Evolutionary conservation across 2,888 invertebrate species (phyloP), one percentile per base, ranked within the genome.

Genomic region (Thymelicus sylvestris): DNA sequence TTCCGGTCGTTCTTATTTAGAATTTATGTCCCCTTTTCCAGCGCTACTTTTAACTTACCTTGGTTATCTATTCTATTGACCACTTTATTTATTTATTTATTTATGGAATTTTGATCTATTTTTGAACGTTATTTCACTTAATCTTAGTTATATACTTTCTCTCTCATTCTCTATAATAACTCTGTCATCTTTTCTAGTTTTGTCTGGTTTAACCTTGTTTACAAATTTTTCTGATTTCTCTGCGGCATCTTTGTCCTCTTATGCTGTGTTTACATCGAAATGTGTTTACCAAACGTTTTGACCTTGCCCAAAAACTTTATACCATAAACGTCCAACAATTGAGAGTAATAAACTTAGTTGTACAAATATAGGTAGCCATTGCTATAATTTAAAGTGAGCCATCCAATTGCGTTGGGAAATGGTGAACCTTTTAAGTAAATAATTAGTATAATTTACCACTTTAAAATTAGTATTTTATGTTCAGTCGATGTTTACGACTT

Each of bases 261-360:
- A 83, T 79, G 78, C 78, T 80, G 75, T 7, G 74, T 85, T 79
- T 85, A 84, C 81, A 79, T 79, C 79, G 78, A 81, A 87, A 83
- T 85, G 86, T 83, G 85, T 77, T 78, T 81, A 83, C 85, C 88
- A 87, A 89, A 84, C 78, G 85, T 85, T 87, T 81, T 72, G 83
- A 81, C 91, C 90, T 90, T 88, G 76, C 78, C 77, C 77, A 73
- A 61, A 77, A 76, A 78, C 79, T 82, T 76, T 80, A 81, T 80
- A 73, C 87, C 86, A 83, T 86, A 88, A 84, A 87, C 79, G 86
- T 85, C 81, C 83, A 84, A 90, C 89, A 91, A 90, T 90, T 90
- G 89, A 84, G 84, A 84, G 86, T 87, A 87, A 88, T 88, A 87
- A 87, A 85, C 80, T 84, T 78, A 85, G 83, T 78, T 65, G 59